These are phyloP conservation scores for Escarpia spicata DNA, from an alignment of 2,888 invertebrate genomes.

Conservation along the genomic window DNA sequence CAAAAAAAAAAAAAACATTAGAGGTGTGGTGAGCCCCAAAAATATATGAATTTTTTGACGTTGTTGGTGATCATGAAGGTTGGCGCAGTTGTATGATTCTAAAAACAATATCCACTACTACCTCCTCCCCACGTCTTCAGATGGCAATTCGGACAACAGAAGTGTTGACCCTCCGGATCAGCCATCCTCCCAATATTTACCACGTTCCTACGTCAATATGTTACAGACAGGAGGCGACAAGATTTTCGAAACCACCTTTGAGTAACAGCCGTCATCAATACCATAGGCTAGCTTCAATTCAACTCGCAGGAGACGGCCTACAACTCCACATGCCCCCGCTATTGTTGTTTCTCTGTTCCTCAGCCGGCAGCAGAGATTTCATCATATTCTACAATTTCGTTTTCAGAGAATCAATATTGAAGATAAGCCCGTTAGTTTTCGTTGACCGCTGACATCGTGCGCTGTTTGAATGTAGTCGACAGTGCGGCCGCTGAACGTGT, in stretches of 20 bases:
- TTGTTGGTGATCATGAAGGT: too few species aligned
- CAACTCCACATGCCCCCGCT: not conserved
- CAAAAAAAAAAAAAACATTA: too few species aligned
- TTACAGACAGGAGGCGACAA: not conserved
- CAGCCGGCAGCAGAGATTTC: not conserved
- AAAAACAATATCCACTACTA: too few species aligned
- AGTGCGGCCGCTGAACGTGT: not conserved
- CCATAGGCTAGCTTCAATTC: not conserved
- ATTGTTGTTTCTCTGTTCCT: not conserved
- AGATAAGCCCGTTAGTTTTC: not conserved
- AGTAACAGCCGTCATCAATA: not conserved
- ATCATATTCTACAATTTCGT: not conserved
- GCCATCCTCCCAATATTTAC: too few species aligned
- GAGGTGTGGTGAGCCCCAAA: too few species aligned
- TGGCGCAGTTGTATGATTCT: too few species aligned
- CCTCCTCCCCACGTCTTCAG: too few species aligned
- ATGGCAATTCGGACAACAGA: too few species aligned
- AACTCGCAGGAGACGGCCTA: not conserved
- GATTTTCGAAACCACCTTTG: not conserved
- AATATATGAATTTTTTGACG: too few species aligned
- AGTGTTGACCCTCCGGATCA: too few species aligned
- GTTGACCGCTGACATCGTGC: not conserved
- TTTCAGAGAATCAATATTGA: not conserved
- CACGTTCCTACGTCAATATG: not conserved
- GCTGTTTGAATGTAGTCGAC: not conserved